Conservation (phyloP, 2,888 invertebrate genomes). For the Polymixis flavicincta region DNA sequence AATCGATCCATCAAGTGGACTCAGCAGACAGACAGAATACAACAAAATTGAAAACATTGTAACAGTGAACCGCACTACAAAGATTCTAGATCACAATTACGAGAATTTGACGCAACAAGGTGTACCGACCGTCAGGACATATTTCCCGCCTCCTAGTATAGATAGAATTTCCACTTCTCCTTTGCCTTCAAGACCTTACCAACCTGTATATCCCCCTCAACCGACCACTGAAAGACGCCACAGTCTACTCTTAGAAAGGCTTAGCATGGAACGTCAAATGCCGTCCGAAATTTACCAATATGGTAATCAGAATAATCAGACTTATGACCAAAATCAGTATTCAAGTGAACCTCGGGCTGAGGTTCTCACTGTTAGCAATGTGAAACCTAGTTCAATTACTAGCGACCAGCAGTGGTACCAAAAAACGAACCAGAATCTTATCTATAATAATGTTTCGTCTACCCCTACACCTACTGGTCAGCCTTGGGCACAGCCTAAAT, state of each 20-base stretch:
- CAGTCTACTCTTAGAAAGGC: conserved; percentile 83
- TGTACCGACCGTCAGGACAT: conserved; percentile 83
- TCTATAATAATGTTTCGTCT: conserved; percentile 78
- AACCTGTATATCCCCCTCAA: conserved; percentile 80
- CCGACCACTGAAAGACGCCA: conserved; percentile 84
- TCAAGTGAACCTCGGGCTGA: conserved; percentile 86
- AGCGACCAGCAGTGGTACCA: conserved; percentile 87
- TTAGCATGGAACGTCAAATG: conserved; percentile 86
- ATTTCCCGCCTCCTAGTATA: conserved; percentile 82
- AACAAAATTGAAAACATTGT: conserved; percentile 87
- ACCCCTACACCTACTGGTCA: conserved; percentile 62
- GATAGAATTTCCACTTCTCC: conserved; percentile 81
- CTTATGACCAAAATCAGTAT: conserved; percentile 78
- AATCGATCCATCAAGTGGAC: conserved; percentile 76
- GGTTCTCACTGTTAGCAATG: conserved; percentile 84
- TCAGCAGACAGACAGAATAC: conserved; percentile 85
- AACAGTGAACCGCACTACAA: conserved; percentile 86
- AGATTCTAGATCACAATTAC: conserved; percentile 84
- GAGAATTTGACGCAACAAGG: conserved; percentile 81
- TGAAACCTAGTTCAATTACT: conserved; percentile 86
- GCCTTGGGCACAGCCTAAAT: conserved; percentile 73
- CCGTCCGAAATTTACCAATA: conserved; percentile 84
- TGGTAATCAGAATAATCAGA: conserved; percentile 80
- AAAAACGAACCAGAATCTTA: conserved; percentile 78
- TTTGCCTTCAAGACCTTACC: conserved; percentile 79